Evolutionary conservation across 2,113 vertebrate species (phyloP), one percentile per base, ranked within the genome.

Genomic region (Eidolon helvum): DNA sequence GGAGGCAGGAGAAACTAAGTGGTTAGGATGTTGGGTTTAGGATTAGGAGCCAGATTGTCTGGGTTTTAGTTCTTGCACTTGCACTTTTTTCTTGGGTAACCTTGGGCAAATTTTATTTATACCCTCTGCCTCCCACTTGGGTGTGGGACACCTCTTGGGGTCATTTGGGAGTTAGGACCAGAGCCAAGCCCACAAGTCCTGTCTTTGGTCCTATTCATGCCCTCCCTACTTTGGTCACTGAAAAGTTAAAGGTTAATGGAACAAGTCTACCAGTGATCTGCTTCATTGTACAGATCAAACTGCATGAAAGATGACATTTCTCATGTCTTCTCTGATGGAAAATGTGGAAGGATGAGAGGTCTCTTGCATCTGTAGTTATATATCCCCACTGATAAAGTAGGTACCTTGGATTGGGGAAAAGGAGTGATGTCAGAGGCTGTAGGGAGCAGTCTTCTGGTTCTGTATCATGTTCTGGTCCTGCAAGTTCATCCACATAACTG

Each of bases 371-470:
- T 71, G 80, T 28, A n/a, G 33, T 85, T 28, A 0, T n/a, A 21
- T 21, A 15, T 11, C 57, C 53, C 45, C 21, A 14, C 1, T 28
- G 80, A n/a, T 85, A 65, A n/a, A 53, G 43, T 22, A 2, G 55
- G n/a, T 24, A 3, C 16, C 26, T 63, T 38, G 35, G 35, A 5
- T 19, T 65, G 43, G 14, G 22, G 19, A n/a, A 66, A 3, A n/a
- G 9, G 6, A 14, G 35, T 55, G 69, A 53, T 33, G 4, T 2
- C 1, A 0, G 35, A 28, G 38, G 50, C 59, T 30, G 2, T n/a
- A 53, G 59, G 59, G n/a, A 33, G 9, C 18, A 35, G n/a, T 22
- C 38, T 16, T 15, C 89, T 53, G 28, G 26, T 50, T 53, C 50
- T 4, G n/a, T 40, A 14, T 22, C 19, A n/a, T 63, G 78, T 40